These are phyloP conservation scores for Hippocampus abdominalis DNA, from an alignment of 2,113 vertebrate species.

Conservation along the genomic window DNA sequence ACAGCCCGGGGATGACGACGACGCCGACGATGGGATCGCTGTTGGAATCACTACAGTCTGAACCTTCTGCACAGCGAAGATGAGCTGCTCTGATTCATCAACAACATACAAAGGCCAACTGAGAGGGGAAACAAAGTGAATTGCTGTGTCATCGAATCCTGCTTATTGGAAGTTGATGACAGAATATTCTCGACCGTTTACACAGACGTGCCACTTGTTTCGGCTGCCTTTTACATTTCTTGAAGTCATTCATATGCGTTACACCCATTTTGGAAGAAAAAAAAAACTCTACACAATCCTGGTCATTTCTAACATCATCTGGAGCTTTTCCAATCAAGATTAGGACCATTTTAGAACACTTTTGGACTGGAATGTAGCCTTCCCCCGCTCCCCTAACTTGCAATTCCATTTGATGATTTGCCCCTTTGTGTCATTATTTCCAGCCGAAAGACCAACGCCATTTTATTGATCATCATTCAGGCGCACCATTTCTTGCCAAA, in stretches of 20 bases:
- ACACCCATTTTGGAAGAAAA: no score
- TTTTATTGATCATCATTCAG: no score
- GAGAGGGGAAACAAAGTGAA: neutral
- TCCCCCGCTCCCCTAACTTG: no score
- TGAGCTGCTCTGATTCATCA: slow-evolving; percentile 46
- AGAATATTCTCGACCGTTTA: slow-evolving; percentile 1
- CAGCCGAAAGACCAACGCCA: no score
- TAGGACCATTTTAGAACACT: no score
- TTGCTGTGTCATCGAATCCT: neutral
- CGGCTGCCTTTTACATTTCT: neutral
- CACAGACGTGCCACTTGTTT: neutral
- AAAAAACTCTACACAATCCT: no score
- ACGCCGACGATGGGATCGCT: slow-evolving; percentile 18
- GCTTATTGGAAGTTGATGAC: neutral
- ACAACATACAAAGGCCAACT: slow-evolving; percentile 4
- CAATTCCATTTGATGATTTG: no score
- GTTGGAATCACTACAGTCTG: slow-evolving; percentile 22
- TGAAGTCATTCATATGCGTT: neutral
- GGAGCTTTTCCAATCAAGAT: no score
- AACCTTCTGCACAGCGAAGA: slow-evolving; percentile 32
- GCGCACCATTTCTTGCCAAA: no score
- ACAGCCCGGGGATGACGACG: slow-evolving; percentile 17
- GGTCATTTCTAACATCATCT: no score
- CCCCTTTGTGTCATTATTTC: no score
- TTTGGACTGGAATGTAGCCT: no score